Percentiles rank a stretch among this genome's conserved stretches.
Conservation (phyloP, 2,113 vertebrate species). For the Oreochromis spilurus region DNA sequence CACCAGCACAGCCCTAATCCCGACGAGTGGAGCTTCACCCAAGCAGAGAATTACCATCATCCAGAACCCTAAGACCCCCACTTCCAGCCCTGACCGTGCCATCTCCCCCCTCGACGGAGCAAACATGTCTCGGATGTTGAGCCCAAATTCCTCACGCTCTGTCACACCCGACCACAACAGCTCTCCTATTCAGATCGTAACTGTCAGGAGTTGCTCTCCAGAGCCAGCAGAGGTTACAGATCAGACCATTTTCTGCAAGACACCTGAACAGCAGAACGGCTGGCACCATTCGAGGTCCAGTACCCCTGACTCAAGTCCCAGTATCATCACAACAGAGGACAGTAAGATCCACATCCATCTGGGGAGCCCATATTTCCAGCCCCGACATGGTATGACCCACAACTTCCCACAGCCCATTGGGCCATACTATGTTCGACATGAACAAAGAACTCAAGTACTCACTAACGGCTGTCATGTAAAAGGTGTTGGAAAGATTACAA, state of each 20-base stretch:
- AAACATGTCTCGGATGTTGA: conserved; percentile 75
- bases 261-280: conserved; percentile 81
- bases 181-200: conserved; percentile 85
- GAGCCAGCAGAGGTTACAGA: conserved; percentile 80
- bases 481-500: conserved; percentile 89
- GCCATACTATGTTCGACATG: conserved; percentile 77
- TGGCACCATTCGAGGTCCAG: conserved; percentile 88
- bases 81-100: conserved; percentile 78
- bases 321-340: conserved; percentile 93
- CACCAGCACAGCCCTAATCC: conserved; percentile 91
- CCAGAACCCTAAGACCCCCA: conserved; percentile 78
- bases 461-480: conserved; percentile 82
- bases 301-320: conserved; percentile 83
- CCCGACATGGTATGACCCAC: conserved; percentile 69
- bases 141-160: conserved; percentile 83
- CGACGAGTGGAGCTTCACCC: conserved; percentile 79
- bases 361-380: conserved; percentile 85
- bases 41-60: conserved; percentile 96
- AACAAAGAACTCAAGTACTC: conserved; percentile 84
- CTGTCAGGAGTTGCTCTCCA: conserved; percentile 79
- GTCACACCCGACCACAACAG: conserved; percentile 81
- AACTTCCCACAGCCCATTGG: conserved; percentile 72
- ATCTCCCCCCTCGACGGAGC: conserved; percentile 78
- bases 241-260: conserved; percentile 79
- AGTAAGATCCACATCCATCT: conserved; percentile 98